Base-by-base conservation (phyloP, 2,888 invertebrate genomes). In the Cryptops parisi region DNA sequence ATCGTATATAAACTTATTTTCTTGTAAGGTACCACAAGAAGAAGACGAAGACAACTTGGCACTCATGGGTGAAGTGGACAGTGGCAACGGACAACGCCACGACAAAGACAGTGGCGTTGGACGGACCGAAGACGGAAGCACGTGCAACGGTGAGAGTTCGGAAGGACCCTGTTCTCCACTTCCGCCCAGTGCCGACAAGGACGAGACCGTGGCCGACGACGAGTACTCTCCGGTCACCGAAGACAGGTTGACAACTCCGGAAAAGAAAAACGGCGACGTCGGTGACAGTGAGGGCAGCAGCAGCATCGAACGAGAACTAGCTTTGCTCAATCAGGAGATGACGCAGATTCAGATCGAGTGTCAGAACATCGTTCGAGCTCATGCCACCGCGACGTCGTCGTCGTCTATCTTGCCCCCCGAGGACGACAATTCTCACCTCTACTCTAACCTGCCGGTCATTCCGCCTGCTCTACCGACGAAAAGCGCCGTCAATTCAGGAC, bases 301-400 rank as follows among this genome's bases (percentile, higher is more conserved):
- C 15, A 33, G 33, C 33, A 70, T 75, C 25, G 76, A 75, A 60
- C 67, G 71, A 47, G 77, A 78, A 64, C 70, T 78, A 56, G 72
- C 73, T 23, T 67, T 73, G 59, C 66, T 78, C 47, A 74, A 76
- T 60, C 67, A 71, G 57, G 74, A 78, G 60, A 78, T 79, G 74
- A 75, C 76, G 61, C 74, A 72, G 54, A 76, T 79, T 56, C 75
- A 76, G 57, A 61, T 76, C 55, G 72, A 75, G 57, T 76, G 75
- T 63, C 68, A 71, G 65, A 53, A 58, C 64, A 47, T 67, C 63
- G 55, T 33, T 33, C 33, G 33, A 33, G 33, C 9, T 9, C 33
- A 15, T 15, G n/a, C n/a, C n/a, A n/a, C n/a, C n/a, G n/a, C n/a
- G n/a, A n/a, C n/a, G n/a, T n/a, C n/a, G n/a, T n/a, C n/a, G n/a